These are phyloP conservation scores for Diadema setosum DNA, from an alignment of 35 echinoderm and acorn worm species.

Conservation along the genomic window DNA sequence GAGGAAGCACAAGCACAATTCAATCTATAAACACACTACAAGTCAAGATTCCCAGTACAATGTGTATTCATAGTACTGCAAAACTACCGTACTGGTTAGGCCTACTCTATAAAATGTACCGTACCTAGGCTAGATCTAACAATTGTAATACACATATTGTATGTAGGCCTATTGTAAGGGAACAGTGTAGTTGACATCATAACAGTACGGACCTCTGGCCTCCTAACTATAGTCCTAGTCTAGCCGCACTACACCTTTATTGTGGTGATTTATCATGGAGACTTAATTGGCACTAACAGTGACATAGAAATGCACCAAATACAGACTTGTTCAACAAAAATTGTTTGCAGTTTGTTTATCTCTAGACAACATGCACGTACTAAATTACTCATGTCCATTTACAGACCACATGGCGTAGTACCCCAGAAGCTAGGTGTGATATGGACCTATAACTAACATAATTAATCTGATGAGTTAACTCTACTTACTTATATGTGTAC, in stretches of 20 bases:
- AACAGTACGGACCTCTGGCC: not conserved
- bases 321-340: too few relatives aligned
- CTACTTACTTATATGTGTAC: not conserved
- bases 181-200: not conserved
- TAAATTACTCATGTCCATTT: not conserved
- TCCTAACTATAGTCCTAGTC: not conserved
- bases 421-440: too few relatives aligned
- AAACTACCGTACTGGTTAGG: not conserved
- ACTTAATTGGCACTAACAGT: not conserved
- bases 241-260: too few relatives aligned
- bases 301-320: not conserved
- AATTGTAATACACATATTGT: too few relatives aligned
- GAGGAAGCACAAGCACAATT: not conserved
- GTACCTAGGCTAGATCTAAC: not conserved
- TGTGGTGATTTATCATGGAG: not conserved
- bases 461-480: not conserved
- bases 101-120: not conserved
- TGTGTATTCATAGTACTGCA: not conserved
- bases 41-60: not conserved
- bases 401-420: not conserved
- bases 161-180: not conserved
- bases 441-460: too few relatives aligned
- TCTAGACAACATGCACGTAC: not conserved
- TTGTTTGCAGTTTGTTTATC: too few relatives aligned
- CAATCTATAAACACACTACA: not conserved